Conservation (phyloP, 2,888 invertebrate species). For the Spodoptera littoralis region DNA sequence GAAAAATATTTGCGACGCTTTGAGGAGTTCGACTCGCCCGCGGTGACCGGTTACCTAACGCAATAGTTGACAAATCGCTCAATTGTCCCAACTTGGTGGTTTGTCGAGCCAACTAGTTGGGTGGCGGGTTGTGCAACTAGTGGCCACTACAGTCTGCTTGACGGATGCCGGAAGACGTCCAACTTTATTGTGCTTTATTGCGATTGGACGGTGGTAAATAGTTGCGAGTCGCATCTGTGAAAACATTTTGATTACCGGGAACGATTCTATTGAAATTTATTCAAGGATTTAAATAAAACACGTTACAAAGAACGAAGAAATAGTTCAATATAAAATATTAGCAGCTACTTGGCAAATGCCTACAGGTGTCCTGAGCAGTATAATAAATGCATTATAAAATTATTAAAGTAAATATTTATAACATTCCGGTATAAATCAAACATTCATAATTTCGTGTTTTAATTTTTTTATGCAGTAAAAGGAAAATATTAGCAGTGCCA, state of each 20-base stretch:
- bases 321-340: conserved; percentile 19
- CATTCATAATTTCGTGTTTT: conserved; percentile 43
- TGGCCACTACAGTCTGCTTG: conserved; percentile 73
- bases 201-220: conserved; percentile 77
- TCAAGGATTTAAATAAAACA: conserved; percentile 46
- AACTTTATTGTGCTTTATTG: conserved; percentile 83
- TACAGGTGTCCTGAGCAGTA: conserved; percentile 19
- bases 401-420: conserved; percentile 38
- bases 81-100: conserved; percentile 81
- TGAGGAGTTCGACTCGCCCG: conserved; percentile 69
- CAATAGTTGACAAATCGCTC: conserved; percentile 87
- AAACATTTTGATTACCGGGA: conserved; percentile 66
- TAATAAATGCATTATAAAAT: conserved; percentile 32
- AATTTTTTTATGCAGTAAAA: conserved; percentile 45
- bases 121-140: conserved; percentile 80
- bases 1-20: conserved; percentile 60
- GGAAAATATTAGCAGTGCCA: conserved; percentile 53
- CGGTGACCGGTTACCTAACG: conserved; percentile 81
- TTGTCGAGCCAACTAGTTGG: conserved; percentile 77
- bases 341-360: conserved; percentile 18
- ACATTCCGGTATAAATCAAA: conserved; percentile 37
- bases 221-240: conserved; percentile 67
- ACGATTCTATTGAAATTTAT: conserved; percentile 61
- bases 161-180: conserved; percentile 84
- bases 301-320: conserved; percentile 32